Conservation (phyloP, 1,140 invertebrate species). For the Ganaspis sp. region DNA sequence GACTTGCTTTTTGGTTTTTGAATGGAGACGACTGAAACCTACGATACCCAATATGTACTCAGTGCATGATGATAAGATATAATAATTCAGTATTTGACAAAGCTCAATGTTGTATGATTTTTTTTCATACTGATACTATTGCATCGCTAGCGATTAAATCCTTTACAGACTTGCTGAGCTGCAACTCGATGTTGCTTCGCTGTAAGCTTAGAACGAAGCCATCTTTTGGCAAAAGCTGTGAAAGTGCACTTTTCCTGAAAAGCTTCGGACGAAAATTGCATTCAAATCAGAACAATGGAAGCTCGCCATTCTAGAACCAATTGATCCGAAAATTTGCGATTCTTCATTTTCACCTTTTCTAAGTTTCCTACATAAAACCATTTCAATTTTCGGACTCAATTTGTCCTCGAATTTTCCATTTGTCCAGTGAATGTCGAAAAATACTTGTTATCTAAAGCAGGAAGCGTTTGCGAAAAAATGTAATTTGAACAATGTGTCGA, state of each 20-base stretch:
- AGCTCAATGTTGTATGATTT: slow-evolving; percentile 37
- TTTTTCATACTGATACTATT: slow-evolving; percentile 32
- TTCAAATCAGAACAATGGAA: background rate
- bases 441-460: no score
- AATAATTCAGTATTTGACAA: slow-evolving; percentile 49
- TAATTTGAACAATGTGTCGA: no score
- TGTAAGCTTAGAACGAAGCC: slow-evolving; percentile 12
- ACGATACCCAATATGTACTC: slow-evolving; percentile 43
- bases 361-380: no score
- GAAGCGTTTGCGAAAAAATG: no score
- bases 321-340: no score
- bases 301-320: background rate
- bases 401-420: no score
- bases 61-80: slow-evolving; percentile 42
- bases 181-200: slow-evolving; percentile 26
- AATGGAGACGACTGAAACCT: background rate
- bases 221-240: slow-evolving; percentile 14
- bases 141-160: slow-evolving; percentile 28
- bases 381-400: no score
- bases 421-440: no score
- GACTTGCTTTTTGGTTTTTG: background rate
- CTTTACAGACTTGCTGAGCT: slow-evolving; percentile 17
- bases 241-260: slow-evolving; percentile 24
- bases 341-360: no score
- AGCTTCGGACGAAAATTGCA: background rate